Conservation (phyloP, 2,113 vertebrate genomes). For the Picathartes gymnocephalus region DNA sequence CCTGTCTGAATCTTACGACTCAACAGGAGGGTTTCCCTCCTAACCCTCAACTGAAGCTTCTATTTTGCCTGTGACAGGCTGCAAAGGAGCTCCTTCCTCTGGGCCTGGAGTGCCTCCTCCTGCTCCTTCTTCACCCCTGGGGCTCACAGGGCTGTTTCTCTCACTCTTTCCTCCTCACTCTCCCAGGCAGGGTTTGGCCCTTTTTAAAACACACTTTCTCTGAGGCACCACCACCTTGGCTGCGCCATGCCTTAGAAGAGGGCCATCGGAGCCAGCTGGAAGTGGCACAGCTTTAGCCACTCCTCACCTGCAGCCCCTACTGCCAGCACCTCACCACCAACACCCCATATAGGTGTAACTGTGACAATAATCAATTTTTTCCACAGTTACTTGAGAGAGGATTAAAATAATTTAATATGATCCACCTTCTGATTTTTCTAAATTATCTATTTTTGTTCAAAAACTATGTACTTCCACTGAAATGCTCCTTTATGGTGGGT, state of each 20-base stretch:
- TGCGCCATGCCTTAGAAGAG: background rate
- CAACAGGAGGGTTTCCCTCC: background rate
- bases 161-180: background rate
- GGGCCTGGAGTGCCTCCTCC: background rate
- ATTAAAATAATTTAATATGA: background rate
- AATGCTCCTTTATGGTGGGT: background rate
- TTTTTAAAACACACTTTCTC: background rate
- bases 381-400: background rate
- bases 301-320: background rate
- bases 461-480: background rate
- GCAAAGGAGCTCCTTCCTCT: background rate
- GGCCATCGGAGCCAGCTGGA: fast-evolving
- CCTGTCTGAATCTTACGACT: background rate
- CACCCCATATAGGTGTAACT: background rate
- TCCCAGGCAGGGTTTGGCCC: background rate
- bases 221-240: no score
- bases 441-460: background rate
- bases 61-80: background rate
- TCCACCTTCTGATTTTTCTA: background rate
- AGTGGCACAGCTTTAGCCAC: fast-evolving
- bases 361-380: background rate
- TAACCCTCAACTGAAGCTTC: background rate
- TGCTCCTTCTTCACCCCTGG: background rate
- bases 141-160: background rate
- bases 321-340: background rate